Evolutionary conservation across 2,797 vertebrate genomes (phyloP).

Genomic region (Helostoma temminkii): DNA sequence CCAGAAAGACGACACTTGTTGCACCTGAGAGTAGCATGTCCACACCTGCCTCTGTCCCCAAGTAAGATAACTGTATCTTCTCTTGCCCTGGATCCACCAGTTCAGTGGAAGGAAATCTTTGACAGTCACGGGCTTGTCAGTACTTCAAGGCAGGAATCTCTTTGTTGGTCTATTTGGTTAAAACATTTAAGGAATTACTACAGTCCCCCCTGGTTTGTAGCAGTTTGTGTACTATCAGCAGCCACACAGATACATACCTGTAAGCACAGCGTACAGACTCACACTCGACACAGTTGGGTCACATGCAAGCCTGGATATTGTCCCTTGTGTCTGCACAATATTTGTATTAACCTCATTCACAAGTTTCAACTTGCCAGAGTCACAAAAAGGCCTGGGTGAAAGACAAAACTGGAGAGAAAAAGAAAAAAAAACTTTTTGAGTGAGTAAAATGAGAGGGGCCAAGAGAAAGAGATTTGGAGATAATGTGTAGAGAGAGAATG

Average conservation of each 20-base stretch:
- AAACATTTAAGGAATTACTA: conserved; percentile 18
- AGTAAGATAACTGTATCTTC: conserved; percentile 23
- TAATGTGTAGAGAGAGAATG: conserved; percentile 31
- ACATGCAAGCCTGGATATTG: conserved; percentile 53
- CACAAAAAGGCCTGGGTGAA: conserved; percentile 39
- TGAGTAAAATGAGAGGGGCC: conserved; percentile 48
- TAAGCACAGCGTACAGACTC: conserved; percentile 41
- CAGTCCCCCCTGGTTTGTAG: neutral
- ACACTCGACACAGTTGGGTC: conserved; percentile 51
- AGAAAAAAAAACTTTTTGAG: conserved; percentile 15
- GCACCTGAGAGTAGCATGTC: conserved; percentile 21
- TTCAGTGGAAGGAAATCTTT: conserved; percentile 1
- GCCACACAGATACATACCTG: conserved; percentile 31
- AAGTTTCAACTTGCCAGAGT: conserved; percentile 66
- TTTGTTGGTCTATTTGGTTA: conserved; percentile 15
- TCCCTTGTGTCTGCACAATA: conserved; percentile 33
- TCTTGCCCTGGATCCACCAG: neutral
- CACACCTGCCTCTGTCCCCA: conserved; percentile 39
- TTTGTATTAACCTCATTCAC: conserved; percentile 35
- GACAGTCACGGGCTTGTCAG: too few species aligned
- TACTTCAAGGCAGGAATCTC: conserved; percentile 7
- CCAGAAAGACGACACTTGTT: conserved; percentile 15
- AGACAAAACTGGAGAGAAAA: conserved; percentile 8
- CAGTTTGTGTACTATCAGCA: conserved; percentile 12
- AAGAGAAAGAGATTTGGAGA: conserved; percentile 38